Percentiles rank a stretch among this genome's conserved stretches.
These are phyloP conservation scores for Holacanthella duospinosa DNA, from an alignment of 2,888 invertebrate species.

Conservation along the genomic window DNA sequence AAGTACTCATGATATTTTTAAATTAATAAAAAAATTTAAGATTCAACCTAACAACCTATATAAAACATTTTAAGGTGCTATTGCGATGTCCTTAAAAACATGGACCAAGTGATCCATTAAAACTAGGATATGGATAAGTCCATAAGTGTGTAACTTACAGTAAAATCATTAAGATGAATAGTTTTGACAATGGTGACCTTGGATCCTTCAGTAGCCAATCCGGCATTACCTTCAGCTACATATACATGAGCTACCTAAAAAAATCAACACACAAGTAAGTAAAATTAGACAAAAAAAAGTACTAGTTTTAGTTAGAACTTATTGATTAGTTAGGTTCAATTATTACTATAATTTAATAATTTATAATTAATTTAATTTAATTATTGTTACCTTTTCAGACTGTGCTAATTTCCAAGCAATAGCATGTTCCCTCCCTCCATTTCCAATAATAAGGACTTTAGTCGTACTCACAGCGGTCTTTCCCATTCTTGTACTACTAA, in stretches of 20 bases:
- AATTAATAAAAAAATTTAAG: no score
- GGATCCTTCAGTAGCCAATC: constrained; percentile 55
- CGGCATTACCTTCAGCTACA: constrained; percentile 81
- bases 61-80: no score
- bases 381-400: constrained; percentile 45
- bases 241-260: constrained; percentile 56
- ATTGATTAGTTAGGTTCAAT: no score
- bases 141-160: constrained; percentile 47
- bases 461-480: constrained; percentile 30
- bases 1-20: no score
- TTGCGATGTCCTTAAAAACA: background rate
- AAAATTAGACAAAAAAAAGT: no score
- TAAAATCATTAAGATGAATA: constrained; percentile 56
- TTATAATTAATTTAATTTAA: constrained; percentile 4
- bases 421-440: constrained; percentile 92
- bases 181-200: constrained; percentile 55
- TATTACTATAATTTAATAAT: no score
- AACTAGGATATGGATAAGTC: no score
- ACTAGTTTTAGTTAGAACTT: no score
- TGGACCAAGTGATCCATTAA: no score
- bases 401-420: constrained; percentile 85
- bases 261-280: no score
- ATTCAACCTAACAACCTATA: no score
- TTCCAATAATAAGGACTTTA: constrained; percentile 71
- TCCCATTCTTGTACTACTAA: no score